Base-by-base conservation (phyloP, 2,888 invertebrate genomes). In the Falcaria lacertinaria region DNA sequence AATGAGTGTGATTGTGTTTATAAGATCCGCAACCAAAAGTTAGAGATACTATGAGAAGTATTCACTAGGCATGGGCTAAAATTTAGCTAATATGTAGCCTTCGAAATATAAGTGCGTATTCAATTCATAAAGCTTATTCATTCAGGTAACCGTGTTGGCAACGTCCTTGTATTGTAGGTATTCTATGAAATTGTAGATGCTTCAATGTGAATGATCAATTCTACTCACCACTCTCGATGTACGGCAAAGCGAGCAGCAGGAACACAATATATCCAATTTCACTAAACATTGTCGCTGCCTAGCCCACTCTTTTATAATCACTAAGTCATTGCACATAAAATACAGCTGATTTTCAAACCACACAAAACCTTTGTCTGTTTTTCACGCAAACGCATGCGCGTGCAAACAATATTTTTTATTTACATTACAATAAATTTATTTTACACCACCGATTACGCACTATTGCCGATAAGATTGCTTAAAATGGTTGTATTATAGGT, bases 221-320 rank as follows among this genome's bases (percentile, higher is more conserved):
- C 50, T 44, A 91, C 93, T 92, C 74, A 93, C 93, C 93, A 86
- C 92, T 93, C 86, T 93, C 92, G 76, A 92, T 93, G 81, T 92
- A 91, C 65, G 93, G 92, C 74, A 92, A 90, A 74, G 93, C 90
- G 73, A 93, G 89, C 74, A 93, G 90, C 81, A 93, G 88, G 86
- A 92, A 92, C 74, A 92, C 88, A 82, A 92, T 91, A 85, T 92
- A 92, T 90, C 90, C 91, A 89, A 90, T 90, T 88, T 91, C 91
- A 90, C 90, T 90, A 74, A 91, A 90, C 91, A 91, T 91, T 90
- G 90, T 90, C 75, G 80, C 80, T 80, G 75, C 69, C 60, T 72
- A 79, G 74, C 80, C 80, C 79, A 80, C 86, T 79, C 77, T 85
- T 82, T 79, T 77, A 64, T 64, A 76, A 80, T 75, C 82, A 85